These are phyloP conservation scores for Gryllus bimaculatus DNA, from an alignment of 1,140 invertebrate genomes.

Conservation along the genomic window DNA sequence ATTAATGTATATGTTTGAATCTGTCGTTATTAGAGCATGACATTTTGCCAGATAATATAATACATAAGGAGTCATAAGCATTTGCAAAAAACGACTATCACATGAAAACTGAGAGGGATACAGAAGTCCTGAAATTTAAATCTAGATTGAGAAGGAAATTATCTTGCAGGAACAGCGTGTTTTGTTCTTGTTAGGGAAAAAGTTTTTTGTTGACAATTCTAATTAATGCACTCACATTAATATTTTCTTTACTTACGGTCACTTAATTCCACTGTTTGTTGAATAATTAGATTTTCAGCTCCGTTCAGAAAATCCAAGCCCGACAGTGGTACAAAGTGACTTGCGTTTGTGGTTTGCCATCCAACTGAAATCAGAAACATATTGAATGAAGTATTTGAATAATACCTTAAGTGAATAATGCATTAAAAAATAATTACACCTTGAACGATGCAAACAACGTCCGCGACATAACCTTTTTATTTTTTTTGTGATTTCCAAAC, in stretches of 20 bases:
- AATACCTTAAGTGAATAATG: not conserved
- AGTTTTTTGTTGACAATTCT: too few species aligned
- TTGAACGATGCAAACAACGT: not conserved
- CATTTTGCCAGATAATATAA: too few species aligned
- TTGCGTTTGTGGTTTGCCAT: conserved; percentile 36
- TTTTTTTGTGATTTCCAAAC: not conserved
- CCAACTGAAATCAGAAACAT: conserved; percentile 30
- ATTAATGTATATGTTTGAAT: too few species aligned
- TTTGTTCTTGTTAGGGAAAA: not conserved
- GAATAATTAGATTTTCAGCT: conserved; percentile 40
- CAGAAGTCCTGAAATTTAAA: too few species aligned
- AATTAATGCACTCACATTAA: too few species aligned
- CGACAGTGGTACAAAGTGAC: conserved; percentile 42
- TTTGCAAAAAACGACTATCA: too few species aligned
- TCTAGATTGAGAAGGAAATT: too few species aligned
- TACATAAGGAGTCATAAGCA: too few species aligned
- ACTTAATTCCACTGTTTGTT: conserved; percentile 46
- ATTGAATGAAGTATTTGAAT: not conserved
- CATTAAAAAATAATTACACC: not conserved
- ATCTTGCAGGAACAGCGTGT: too few species aligned
- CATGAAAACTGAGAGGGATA: too few species aligned
- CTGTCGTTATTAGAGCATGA: too few species aligned
- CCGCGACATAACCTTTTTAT: not conserved
- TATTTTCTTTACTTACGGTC: conserved; percentile 37
- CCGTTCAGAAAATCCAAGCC: conserved; percentile 48